Percentiles rank a stretch among this genome's conserved stretches.
Conservation (phyloP, 2,888 invertebrate species). For the Drosophila siamana region DNA sequence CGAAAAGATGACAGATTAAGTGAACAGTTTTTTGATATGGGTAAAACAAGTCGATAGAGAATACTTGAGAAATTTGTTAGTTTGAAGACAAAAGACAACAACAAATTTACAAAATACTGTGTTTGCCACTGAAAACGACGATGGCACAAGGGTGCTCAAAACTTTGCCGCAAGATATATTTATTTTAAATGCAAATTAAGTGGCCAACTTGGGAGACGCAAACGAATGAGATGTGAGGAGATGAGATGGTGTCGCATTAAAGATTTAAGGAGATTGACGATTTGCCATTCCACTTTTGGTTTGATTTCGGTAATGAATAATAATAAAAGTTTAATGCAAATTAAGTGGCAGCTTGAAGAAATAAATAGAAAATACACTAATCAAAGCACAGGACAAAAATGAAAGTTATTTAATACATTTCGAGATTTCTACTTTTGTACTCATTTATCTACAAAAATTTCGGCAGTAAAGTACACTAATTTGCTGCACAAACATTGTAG, state of each 20-base stretch:
- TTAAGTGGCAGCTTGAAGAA: neutral
- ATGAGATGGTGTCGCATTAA: neutral
- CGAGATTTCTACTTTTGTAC: neutral
- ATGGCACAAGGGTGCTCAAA: conserved; percentile 8
- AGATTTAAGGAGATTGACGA: neutral
- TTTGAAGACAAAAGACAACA: conserved; percentile 5
- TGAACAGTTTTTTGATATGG: conserved; percentile 58
- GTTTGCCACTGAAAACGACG: neutral
- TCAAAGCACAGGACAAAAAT: too few species aligned
- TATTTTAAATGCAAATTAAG: conserved; percentile 34
- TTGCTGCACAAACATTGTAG: neutral
- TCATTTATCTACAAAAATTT: too few species aligned
- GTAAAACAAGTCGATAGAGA: conserved; percentile 39
- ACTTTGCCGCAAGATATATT: conserved; percentile 14
- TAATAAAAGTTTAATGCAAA: neutral
- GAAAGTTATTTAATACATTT: neutral
- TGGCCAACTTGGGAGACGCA: conserved; percentile 6
- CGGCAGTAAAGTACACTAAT: neutral
- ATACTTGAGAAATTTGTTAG: conserved; percentile 27
- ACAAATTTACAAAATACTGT: conserved; percentile 20
- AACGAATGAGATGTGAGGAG: neutral
- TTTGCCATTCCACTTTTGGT: neutral
- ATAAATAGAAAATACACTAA: neutral
- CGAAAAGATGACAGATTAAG: conserved; percentile 51
- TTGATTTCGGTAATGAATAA: neutral